phyloP scores from a whole-genome alignment of 37 sponge, comb jelly and placozoan genomes.

The Haliclona indistincta region DNA sequence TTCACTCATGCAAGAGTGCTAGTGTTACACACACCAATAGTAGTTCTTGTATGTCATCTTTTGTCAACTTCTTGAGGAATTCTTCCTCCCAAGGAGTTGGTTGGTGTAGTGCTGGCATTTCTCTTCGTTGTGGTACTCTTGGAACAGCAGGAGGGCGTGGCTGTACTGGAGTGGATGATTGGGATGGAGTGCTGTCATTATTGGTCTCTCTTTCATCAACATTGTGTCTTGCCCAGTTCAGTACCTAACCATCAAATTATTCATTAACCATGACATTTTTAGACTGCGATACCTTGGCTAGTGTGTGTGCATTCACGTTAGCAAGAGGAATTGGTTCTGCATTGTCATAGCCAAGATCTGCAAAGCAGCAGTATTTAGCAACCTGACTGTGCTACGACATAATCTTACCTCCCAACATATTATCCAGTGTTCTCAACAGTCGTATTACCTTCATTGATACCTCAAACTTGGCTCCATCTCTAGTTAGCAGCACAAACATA shows the following conservation, averaged over 20 bases:
- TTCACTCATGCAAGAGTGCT: background rate
- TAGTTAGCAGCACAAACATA: constrained; percentile 30
- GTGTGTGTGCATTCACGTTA: constrained; percentile 44
- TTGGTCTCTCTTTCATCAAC: background rate
- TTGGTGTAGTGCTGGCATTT: background rate
- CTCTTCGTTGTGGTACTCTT: constrained; percentile 37
- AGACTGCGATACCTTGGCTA: constrained; percentile 32
- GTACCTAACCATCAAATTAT: constrained; percentile 6
- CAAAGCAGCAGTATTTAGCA: background rate
- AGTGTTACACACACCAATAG: constrained; percentile 35
- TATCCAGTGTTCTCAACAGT: constrained; percentile 46
- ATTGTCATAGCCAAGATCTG: constrained; percentile 42
- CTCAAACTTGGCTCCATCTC: constrained; percentile 52
- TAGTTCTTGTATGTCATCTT: constrained; percentile 50
- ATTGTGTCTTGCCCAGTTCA: constrained; percentile 50
- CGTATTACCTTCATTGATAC: constrained; percentile 31
- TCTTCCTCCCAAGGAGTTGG: constrained; percentile 59
- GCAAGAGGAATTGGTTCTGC: constrained; percentile 64
- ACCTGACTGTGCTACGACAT: background rate
- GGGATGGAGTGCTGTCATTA: too few species aligned
- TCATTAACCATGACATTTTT: background rate
- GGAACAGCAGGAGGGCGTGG: constrained; percentile 2
- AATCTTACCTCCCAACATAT: constrained; percentile 49
- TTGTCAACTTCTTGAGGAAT: constrained; percentile 49
- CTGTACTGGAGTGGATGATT: background rate